A percentile compares a stretch with the other conserved stretches of the same genome.
Conservation (phyloP, 64 coral and sea anemone species). For the Astreopora myriophthalma region DNA sequence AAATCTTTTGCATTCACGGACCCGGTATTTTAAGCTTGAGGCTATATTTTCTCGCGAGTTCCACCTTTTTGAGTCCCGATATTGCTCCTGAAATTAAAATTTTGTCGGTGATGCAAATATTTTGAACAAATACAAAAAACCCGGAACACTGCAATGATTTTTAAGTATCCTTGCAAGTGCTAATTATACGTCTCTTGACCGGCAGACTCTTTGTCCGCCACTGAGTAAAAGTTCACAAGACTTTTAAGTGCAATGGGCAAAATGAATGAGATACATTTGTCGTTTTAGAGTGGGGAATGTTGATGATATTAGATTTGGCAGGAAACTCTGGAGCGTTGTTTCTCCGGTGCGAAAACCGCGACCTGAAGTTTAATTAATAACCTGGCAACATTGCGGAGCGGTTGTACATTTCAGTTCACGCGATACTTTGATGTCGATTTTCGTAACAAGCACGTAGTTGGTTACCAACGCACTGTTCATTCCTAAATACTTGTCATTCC, state of each 20-base stretch:
- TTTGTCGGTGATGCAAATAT: neutral
- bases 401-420: neutral
- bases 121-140: neutral
- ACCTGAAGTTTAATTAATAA: neutral
- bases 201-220: neutral
- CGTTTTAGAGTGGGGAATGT: neutral
- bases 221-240: neutral
- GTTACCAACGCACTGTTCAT: neutral
- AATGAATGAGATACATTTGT: neutral
- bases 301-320: neutral
- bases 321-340: neutral
- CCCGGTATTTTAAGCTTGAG: neutral
- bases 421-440: neutral
- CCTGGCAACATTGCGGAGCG: neutral
- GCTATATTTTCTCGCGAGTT: too few relatives aligned
- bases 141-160: neutral
- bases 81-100: neutral
- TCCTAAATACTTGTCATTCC: neutral
- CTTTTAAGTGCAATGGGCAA: neutral
- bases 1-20: neutral
- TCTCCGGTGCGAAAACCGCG: neutral
- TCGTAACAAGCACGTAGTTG: neutral
- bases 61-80: neutral
- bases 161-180: slow-evolving; percentile 1
- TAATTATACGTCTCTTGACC: neutral